Evolutionary conservation across 2,113 vertebrate species (phyloP).

Genomic region (Willisornis vidua): DNA sequence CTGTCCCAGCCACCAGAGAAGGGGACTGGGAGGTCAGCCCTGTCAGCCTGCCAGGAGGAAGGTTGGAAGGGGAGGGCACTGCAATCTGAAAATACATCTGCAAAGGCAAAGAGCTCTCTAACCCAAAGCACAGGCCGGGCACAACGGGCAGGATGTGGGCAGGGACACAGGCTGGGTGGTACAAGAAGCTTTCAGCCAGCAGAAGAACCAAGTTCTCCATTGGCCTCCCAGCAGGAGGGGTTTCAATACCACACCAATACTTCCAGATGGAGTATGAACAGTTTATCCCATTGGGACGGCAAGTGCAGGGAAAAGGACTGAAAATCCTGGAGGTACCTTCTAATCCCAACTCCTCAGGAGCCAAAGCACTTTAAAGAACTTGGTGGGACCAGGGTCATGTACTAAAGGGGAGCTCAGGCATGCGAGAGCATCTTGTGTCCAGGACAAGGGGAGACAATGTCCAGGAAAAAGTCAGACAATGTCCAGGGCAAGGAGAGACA

Average conservation of each 20-base stretch:
- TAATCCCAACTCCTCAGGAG: too few species aligned
- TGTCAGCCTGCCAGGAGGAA: not conserved
- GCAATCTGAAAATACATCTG: not conserved
- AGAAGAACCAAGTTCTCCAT: not conserved
- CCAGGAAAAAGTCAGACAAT: too few species aligned
- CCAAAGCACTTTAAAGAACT: too few species aligned
- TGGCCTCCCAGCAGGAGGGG: not conserved
- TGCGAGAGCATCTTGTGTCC: too few species aligned
- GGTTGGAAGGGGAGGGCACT: not conserved
- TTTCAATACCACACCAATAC: not conserved
- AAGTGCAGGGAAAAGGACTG: too few species aligned
- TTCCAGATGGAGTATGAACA: too few species aligned
- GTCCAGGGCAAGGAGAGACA: too few species aligned
- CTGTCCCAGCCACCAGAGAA: not conserved
- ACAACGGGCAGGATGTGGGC: rapidly evolving
- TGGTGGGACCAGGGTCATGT: too few species aligned
- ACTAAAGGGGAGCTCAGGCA: too few species aligned
- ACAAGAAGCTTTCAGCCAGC: not conserved
- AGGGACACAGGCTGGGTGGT: not conserved
- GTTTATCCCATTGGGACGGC: too few species aligned
- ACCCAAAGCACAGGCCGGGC: not conserved
- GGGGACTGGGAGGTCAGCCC: not conserved
- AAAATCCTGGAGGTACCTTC: too few species aligned
- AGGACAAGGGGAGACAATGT: too few species aligned
- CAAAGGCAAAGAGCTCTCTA: not conserved